Evolutionary conservation across 37 sponge, comb jelly and placozoan species (phyloP), one percentile per base, ranked within the genome.

Genomic region (Beroe ovata): DNA sequence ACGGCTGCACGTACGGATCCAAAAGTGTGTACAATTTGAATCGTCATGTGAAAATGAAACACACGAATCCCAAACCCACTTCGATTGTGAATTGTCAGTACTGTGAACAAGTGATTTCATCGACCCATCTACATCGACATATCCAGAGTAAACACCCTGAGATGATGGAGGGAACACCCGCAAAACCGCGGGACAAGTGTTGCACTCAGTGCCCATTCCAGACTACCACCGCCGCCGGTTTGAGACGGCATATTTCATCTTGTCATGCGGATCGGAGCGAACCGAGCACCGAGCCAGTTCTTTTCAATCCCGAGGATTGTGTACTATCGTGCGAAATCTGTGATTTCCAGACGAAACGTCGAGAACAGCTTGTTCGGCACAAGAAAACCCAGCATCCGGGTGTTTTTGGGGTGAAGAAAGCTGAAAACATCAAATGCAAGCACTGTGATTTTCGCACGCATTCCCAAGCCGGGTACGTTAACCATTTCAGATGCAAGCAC

Each of bases 141-240:
- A 66, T 66, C 33, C 25, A 66, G 35, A 30, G 2, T 18, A 66
- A 32, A 18, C 69, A 66, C 69, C 69, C 69, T 19, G 69, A 66
- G 16, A 66, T 66, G 69, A 66, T 66, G 8, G 69, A 66, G 36
- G 69, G 16, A 25, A 6, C 69, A 2, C 36, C 63, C 23, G 26
- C 69, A 14, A 47, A 47, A 47, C 4, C 63, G 8, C 35, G 18
- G 1, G 18, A 8, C 18, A 30, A 29, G 2, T 32, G 16, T 37
- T 66, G 69, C 35, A 34, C 32, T 2, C 34, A 32, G 36, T 66
- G 69, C 16, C 18, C 29, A 3, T 66, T 32, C 36, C 29, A 18
- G 18, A 66, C 69, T 0, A 66, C 29, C 69, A 33, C 33, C 2
- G 30, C 16, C 36, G 14, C 4, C 16, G 34, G 34, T 30, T 30